Evolutionary conservation across 2,888 invertebrate species (phyloP), one percentile per base, ranked within the genome.

Genomic region (Dicyrtomina minuta): DNA sequence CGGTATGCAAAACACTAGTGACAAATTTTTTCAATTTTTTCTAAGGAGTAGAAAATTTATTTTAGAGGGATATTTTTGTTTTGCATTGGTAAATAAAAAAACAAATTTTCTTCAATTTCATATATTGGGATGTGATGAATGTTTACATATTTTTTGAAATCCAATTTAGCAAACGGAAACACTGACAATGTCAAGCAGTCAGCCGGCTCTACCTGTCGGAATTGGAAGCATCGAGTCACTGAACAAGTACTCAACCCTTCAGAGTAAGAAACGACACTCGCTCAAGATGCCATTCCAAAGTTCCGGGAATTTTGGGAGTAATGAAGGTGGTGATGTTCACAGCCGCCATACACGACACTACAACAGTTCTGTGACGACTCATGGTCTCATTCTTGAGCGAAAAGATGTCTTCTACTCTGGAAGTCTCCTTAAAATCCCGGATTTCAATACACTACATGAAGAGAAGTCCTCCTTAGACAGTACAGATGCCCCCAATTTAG

Each of bases 371-470:
- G 59, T 49, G 8, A 43, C 59, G 15, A 66, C 75, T 13, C 72
- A 89, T 76, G 90, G 92, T 1, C 89, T 93, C 17, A 89, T 77
- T 53, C 56, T 96, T 86, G 87, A 90, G 79, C 86, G 92, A 65
- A 91, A 91, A 66, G 96, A 97, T 81, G 89, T 94, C 10, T 88
- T 96, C 79, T 96, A 95, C 81, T 90, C 91, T 80, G 93, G 93
- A 75, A 91, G 88, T 79, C 82, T 89, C 22, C 82, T 84, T 68
- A 87, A 85, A 79, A 82, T 87, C 66, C 81, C 83, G 17, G 67
- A 70, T 22, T 64, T 68, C 2, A 70, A 67, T 46, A 51, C 70
- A n/a, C 65, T 79, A 81, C 74, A 82, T 80, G 76, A 79, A 79
- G 72, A 59, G 69, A 81, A 74, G 68, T 64, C 56, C 10, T 65